phyloP scores from a whole-genome alignment of 2,888 invertebrate species.

The Cephus spinipes region DNA sequence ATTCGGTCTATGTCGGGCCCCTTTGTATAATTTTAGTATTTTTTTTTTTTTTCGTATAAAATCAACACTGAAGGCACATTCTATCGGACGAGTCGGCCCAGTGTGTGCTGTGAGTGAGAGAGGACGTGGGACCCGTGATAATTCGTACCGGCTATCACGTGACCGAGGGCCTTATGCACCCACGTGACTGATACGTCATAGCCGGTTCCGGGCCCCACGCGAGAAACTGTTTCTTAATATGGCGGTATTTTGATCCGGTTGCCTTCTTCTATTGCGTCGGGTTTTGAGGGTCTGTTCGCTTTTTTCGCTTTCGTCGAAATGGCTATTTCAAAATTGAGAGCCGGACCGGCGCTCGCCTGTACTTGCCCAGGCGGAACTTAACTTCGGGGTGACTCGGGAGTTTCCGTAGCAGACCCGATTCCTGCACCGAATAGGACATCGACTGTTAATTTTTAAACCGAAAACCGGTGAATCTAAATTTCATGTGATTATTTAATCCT shows the following conservation, averaged over 20 bases:
- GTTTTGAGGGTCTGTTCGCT: constrained; percentile 74
- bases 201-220: constrained; percentile 58
- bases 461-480: constrained; percentile 26
- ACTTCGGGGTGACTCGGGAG: constrained; percentile 28
- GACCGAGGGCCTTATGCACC: constrained; percentile 62
- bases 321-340: constrained; percentile 83
- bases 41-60: constrained; percentile 84
- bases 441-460: constrained; percentile 26
- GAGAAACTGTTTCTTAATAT: constrained; percentile 66
- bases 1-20: constrained; percentile 91
- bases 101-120: constrained; percentile 78
- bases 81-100: constrained; percentile 95
- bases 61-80: constrained; percentile 94
- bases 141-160: constrained; percentile 52
- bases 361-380: constrained; percentile 59
- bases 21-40: constrained; percentile 80
- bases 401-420: constrained; percentile 56
- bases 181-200: constrained; percentile 24
- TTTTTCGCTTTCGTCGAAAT: constrained; percentile 68
- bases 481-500: constrained; percentile 2
- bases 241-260: constrained; percentile 67
- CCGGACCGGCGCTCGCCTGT: constrained; percentile 68
- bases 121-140: constrained; percentile 66
- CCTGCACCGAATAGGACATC: background rate
- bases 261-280: constrained; percentile 80